Evolutionary conservation across 2,113 vertebrate species (phyloP).

Genomic region (Leuciscus idus): DNA sequence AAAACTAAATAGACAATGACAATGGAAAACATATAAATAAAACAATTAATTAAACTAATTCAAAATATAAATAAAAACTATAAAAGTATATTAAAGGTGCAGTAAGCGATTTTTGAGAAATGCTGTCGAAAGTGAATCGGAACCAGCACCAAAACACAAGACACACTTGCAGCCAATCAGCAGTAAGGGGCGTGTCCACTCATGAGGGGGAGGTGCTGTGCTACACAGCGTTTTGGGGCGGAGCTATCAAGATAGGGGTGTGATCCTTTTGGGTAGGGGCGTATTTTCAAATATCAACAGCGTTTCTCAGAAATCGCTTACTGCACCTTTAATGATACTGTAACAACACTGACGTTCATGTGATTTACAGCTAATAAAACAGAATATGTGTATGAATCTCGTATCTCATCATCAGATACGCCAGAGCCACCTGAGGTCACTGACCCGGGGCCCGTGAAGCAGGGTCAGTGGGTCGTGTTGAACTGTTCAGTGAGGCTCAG

Average conservation of each 20-base stretch:
- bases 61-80: background rate
- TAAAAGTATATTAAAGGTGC: background rate
- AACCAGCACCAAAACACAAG: too few species aligned
- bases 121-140: too few species aligned
- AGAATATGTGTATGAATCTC: background rate
- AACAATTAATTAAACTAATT: background rate
- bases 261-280: too few species aligned
- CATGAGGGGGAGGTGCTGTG: too few species aligned
- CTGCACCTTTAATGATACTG: background rate
- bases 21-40: background rate
- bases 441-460: constrained; percentile 61
- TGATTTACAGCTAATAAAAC: background rate
- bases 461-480: constrained; percentile 71
- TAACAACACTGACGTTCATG: background rate
- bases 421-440: constrained; percentile 70
- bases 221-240: too few species aligned
- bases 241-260: too few species aligned
- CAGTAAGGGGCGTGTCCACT: too few species aligned
- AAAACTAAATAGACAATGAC: background rate
- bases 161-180: too few species aligned
- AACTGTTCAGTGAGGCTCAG: constrained; percentile 72
- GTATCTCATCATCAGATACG: constrained; percentile 59
- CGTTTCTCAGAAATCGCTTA: too few species aligned
- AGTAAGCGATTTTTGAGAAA: too few species aligned
- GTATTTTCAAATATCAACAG: too few species aligned